phyloP scores from a whole-genome alignment of 2,888 invertebrate genomes.

The Melieria picta region DNA sequence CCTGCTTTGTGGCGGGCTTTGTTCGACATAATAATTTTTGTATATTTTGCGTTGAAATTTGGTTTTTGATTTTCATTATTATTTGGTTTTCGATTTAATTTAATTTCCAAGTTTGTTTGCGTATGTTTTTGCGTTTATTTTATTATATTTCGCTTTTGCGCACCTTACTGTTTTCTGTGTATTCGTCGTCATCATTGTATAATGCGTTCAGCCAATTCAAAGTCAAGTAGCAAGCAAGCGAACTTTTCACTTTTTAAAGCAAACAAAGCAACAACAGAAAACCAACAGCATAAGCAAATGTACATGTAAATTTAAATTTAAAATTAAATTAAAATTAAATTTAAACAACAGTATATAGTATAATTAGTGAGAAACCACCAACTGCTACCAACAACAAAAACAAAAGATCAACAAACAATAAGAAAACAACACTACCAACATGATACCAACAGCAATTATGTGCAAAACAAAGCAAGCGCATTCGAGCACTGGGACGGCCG shows the following conservation, averaged over 20 bases:
- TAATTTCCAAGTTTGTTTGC: conserved; percentile 34
- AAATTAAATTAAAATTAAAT: conserved; percentile 30
- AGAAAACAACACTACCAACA: conserved; percentile 31
- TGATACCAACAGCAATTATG: conserved; percentile 27
- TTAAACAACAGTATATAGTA: conserved; percentile 27
- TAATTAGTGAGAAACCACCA: conserved; percentile 35
- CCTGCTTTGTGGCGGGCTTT: background rate
- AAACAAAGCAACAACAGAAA: conserved; percentile 20
- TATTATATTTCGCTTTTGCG: conserved; percentile 25
- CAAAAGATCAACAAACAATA: conserved; percentile 25
- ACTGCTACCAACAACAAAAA: conserved; percentile 34
- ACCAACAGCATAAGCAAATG: conserved; percentile 29
- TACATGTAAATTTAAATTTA: conserved; percentile 35
- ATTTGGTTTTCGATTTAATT: conserved; percentile 19
- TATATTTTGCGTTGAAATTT: background rate
- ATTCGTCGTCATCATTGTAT: conserved; percentile 35
- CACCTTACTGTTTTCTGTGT: conserved; percentile 38
- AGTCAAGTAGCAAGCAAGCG: conserved; percentile 36
- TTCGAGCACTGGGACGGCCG: too few species aligned
- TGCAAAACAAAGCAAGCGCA: too few species aligned
- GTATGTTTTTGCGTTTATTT: conserved; percentile 35
- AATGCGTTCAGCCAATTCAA: conserved; percentile 30
- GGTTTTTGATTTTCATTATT: conserved; percentile 3
- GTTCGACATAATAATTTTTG: background rate
- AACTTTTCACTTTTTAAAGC: conserved; percentile 30